These are phyloP conservation scores for Taxidea taxus DNA, from an alignment of 2,113 vertebrate genomes.

Conservation along the genomic window DNA sequence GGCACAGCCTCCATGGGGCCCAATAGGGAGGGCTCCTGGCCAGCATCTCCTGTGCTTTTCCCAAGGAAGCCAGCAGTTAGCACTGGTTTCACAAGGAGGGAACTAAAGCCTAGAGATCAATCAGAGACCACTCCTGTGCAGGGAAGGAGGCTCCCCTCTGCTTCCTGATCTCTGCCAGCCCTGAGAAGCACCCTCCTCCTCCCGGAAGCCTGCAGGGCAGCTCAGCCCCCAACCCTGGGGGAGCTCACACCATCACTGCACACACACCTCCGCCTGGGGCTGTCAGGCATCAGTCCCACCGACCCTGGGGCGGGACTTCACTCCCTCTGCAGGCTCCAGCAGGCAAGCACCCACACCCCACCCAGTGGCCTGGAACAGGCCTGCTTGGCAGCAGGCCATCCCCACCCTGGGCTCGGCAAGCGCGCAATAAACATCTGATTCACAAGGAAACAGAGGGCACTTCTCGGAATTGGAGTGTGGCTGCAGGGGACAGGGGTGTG, in stretches of 20 bases:
- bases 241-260: neutral
- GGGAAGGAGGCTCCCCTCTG: rapidly evolving
- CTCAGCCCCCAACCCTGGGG: neutral
- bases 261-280: neutral
- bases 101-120: neutral
- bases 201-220: neutral
- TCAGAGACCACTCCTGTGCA: neutral
- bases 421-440: neutral
- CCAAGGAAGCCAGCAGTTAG: neutral
- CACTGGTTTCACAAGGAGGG: neutral
- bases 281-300: neutral
- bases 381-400: neutral
- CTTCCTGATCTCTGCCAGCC: neutral
- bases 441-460: neutral
- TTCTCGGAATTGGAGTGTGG: neutral
- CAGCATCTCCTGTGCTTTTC: neutral
- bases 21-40: neutral
- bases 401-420: neutral
- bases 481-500: neutral
- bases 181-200: neutral
- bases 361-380: neutral
- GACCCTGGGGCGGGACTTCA: neutral
- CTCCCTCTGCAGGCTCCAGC: neutral
- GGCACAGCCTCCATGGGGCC: rapidly evolving
- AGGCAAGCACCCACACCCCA: neutral